Evolutionary conservation across 1,140 invertebrate genomes (phyloP).

Genomic region (Apolygus lucorum): DNA sequence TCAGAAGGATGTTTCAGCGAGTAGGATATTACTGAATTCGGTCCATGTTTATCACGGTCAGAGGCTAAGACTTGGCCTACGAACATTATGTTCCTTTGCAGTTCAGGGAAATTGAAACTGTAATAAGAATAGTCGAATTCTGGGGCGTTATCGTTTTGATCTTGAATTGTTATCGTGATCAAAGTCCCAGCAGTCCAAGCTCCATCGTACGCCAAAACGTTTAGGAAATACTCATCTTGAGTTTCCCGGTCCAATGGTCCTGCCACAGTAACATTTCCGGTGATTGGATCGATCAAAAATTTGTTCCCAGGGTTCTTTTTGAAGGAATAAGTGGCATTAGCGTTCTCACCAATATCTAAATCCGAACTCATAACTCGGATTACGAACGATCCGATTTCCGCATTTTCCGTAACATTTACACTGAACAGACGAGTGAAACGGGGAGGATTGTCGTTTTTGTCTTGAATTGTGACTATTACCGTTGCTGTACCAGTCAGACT

Average conservation of each 20-base stretch:
- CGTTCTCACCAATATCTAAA: conserved; percentile 74
- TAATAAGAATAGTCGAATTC: conserved; percentile 82
- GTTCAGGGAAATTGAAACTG: conserved; percentile 81
- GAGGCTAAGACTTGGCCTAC: conserved; percentile 81
- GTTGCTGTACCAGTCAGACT: conserved; percentile 73
- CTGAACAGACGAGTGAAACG: conserved; percentile 85
- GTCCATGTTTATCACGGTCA: conserved; percentile 84
- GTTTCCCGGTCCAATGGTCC: conserved; percentile 74
- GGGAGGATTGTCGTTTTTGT: conserved; percentile 93
- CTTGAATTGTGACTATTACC: conserved; percentile 71
- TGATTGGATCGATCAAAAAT: conserved; percentile 77
- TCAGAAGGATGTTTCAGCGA: conserved; percentile 81
- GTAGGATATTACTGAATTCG: conserved; percentile 90
- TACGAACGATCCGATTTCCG: conserved; percentile 83
- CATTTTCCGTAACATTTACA: conserved; percentile 92
- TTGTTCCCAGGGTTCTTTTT: conserved; percentile 79
- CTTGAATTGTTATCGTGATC: conserved; percentile 84
- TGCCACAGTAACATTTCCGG: conserved; percentile 86
- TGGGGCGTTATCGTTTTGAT: conserved; percentile 90
- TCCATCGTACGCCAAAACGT: conserved; percentile 77
- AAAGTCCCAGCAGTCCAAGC: conserved; percentile 83
- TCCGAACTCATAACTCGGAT: conserved; percentile 86
- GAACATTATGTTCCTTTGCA: conserved; percentile 64
- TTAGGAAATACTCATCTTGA: conserved; percentile 82
- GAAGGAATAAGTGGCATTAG: conserved; percentile 80